Conservation (phyloP, 2,113 vertebrate species). For the Clupea harengus region DNA sequence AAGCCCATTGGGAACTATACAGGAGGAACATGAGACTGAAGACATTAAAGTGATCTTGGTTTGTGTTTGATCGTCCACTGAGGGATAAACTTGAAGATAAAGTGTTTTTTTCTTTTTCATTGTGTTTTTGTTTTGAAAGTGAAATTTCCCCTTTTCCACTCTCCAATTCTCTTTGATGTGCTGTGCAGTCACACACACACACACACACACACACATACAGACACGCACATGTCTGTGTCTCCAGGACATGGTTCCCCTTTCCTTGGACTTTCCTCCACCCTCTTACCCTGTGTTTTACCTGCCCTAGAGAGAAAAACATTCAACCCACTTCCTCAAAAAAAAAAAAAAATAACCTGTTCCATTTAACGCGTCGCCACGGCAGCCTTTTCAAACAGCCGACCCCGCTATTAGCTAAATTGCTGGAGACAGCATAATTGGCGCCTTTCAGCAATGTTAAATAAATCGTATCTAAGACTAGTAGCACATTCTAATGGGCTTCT, state of each 20-base stretch:
- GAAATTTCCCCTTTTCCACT: neutral
- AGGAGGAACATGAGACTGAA: too few species aligned
- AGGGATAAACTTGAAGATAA: neutral
- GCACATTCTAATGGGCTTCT: neutral
- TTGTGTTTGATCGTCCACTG: neutral
- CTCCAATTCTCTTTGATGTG: neutral
- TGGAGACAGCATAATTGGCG: neutral
- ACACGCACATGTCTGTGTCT: neutral
- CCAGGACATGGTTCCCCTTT: neutral
- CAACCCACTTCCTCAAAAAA: neutral
- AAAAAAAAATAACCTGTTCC: neutral
- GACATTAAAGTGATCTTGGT: neutral
- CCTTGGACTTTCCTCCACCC: neutral
- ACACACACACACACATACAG: neutral
- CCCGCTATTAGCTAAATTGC: neutral
- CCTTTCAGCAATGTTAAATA: neutral
- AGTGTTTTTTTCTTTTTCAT: neutral
- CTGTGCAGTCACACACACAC: neutral
- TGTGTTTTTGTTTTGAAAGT: neutral
- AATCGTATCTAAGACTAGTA: neutral
- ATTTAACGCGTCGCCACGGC: neutral
- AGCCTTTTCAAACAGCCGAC: neutral
- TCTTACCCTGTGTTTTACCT: conserved; percentile 31
- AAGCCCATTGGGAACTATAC: too few species aligned
- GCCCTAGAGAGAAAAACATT: neutral